Evolutionary conservation across 35 echinoderm and acorn worm genomes (phyloP), one percentile per base, ranked within the genome.

Genomic region (Apostichopus californicus): DNA sequence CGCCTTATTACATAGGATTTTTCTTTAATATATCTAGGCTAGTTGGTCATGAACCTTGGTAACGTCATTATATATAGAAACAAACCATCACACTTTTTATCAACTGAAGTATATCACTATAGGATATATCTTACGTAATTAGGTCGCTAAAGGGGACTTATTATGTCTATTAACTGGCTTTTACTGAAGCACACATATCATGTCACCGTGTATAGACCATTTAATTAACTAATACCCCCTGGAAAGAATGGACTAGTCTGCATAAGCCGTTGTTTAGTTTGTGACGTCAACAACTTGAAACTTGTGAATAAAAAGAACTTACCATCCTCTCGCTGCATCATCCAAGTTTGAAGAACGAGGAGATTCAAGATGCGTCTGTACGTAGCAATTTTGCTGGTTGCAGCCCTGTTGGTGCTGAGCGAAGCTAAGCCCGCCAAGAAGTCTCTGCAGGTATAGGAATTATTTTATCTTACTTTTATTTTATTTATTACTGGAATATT

Each of bases 391-490:
- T 55, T 46, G 12, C 52, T 83, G 13, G 9, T 83, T 17, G 80
- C 80, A 17, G 80, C 80, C 13, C 17, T 83, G 53, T 15, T 83
- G 80, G 80, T 56, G 10, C 34, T 83, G 7, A 53, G 25, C 80
- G 26, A 83, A 53, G 80, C 80, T 6, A 83, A 83, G 55, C 80
- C 80, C 18, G 80, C 80, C 46, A 83, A 83, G 80, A 83, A 56
- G 53, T 8, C 64, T 68, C 18, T 68, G 64, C 11, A 68, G 64
- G 64, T 68, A 68, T 14, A 8, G 18, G 18, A 0, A 17, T 68
- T 68, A 68, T 14, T 18, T 68, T 68, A 18, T 68, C 3, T 46
- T 46, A 46, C 34, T 46, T 46, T 46, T 46, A 46, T 46, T 46
- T 46, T 46, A 46, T 46, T 46, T 3, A 46, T 46, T 34, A 34